These are phyloP conservation scores for Mormyrus lacerda DNA, from an alignment of 2,113 vertebrate genomes.

Conservation along the genomic window DNA sequence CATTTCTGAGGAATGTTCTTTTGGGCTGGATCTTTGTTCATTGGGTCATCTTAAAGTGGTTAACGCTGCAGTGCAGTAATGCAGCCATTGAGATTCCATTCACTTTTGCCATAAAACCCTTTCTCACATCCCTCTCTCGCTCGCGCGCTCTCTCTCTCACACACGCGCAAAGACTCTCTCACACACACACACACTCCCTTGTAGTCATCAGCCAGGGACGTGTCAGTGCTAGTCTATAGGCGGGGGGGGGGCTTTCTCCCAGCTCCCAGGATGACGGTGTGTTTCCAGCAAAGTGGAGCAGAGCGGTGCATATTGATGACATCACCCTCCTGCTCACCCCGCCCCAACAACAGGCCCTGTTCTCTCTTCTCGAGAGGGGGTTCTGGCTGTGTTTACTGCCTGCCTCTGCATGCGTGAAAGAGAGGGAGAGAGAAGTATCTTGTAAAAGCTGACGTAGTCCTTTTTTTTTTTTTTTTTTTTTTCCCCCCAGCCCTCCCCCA, in stretches of 20 bases:
- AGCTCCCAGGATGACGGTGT: neutral
- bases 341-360: constrained; percentile 1
- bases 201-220: constrained; percentile 13
- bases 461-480: neutral
- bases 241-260: no score
- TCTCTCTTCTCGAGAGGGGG: neutral
- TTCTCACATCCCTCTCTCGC: neutral
- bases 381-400: neutral
- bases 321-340: neutral
- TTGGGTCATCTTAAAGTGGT: neutral
- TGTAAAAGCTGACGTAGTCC: neutral
- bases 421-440: neutral
- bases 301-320: constrained; percentile 11
- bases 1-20: neutral
- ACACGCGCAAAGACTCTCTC: neutral
- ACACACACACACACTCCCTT: constrained; percentile 6
- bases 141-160: neutral
- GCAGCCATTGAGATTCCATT: neutral
- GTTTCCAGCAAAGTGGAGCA: neutral
- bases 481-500: neutral
- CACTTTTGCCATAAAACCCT: neutral
- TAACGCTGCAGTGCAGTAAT: neutral
- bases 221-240: neutral
- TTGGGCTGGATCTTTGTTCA: neutral
- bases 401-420: neutral